Evolutionary conservation across 2,888 invertebrate species (phyloP).

Genomic region (Sarcophaga rosellei): DNA sequence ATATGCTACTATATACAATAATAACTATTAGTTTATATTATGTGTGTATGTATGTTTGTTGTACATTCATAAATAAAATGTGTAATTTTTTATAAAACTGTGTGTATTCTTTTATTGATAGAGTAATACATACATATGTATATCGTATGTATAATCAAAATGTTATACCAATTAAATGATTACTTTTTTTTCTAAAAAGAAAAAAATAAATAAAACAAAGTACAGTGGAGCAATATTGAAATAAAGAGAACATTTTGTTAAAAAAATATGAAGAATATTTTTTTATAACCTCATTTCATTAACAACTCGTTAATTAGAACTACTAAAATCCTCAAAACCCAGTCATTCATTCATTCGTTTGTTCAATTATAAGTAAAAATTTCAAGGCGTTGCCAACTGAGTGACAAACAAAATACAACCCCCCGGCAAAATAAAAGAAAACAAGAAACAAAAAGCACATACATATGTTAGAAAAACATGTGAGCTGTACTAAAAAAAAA

Average conservation of each 20-base stretch:
- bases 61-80: conserved; percentile 6
- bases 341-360: not conserved
- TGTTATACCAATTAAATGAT: not conserved
- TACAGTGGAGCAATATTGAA: not conserved
- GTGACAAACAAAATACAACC: not conserved
- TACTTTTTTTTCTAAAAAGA: not conserved
- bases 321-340: conserved; percentile 2
- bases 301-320: not conserved
- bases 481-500: not conserved
- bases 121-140: not conserved
- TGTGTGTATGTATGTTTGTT: not conserved
- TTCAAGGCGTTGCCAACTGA: not conserved
- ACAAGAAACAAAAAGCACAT: not conserved
- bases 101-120: not conserved
- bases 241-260: no score
- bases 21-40: conserved; percentile 12
- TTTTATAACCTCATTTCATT: no score
- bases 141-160: not conserved
- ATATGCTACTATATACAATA: conserved; percentile 34
- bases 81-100: not conserved
- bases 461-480: not conserved
- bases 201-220: not conserved
- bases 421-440: not conserved
- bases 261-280: no score
- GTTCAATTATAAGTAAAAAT: not conserved